Evolutionary conservation across 2,888 invertebrate genomes (phyloP).

Genomic region (Caradrina clavipalpis): DNA sequence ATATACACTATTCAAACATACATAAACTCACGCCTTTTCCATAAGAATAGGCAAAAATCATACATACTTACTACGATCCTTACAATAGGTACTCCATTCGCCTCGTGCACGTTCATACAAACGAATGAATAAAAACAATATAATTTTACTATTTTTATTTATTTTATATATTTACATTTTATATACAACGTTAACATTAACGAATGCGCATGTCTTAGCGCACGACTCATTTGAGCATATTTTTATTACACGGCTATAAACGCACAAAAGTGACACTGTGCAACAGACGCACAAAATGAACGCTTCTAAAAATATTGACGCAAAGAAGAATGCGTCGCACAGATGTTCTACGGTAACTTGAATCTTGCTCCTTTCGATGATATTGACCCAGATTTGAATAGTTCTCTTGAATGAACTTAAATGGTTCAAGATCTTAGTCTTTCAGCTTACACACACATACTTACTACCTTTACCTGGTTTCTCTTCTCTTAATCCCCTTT

Average conservation of each 20-base stretch:
- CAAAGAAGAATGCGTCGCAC: not conserved
- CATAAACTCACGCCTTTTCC: too few species aligned
- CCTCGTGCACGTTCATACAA: not conserved
- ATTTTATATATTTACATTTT: slow-evolving; percentile 89
- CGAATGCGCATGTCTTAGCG: slow-evolving; percentile 77
- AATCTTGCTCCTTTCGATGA: not conserved
- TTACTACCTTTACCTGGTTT: not conserved
- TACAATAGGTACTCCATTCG: too few species aligned
- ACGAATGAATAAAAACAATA: slow-evolving; percentile 48
- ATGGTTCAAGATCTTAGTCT: not conserved
- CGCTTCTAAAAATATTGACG: not conserved
- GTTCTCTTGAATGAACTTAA: too few species aligned
- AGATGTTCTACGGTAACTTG: not conserved
- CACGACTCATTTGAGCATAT: slow-evolving; percentile 85
- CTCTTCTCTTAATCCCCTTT: not conserved
- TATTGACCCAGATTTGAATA: not conserved
- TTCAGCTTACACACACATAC: not conserved
- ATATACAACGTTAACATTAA: slow-evolving; percentile 86
- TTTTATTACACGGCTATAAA: slow-evolving; percentile 60
- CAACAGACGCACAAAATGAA: not conserved
- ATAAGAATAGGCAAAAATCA: too few species aligned
- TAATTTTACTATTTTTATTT: slow-evolving; percentile 86
- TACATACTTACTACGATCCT: too few species aligned
- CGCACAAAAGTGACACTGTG: slow-evolving; percentile 48
- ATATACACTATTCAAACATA: too few species aligned